Evolutionary conservation across 2,797 vertebrate species (phyloP).

Genomic region (Mormyrops boulengeri): DNA sequence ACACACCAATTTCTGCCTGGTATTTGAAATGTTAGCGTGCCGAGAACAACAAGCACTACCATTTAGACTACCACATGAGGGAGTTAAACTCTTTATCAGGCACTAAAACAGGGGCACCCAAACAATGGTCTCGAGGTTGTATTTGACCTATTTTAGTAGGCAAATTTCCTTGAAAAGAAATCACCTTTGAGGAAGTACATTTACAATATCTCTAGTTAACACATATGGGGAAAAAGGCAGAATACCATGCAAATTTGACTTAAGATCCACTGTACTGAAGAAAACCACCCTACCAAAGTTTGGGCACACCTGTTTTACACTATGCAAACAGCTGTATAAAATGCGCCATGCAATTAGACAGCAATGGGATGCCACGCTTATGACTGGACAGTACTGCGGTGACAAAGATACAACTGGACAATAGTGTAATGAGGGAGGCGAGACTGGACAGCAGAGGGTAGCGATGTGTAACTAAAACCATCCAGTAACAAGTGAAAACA

Average conservation of each 20-base stretch:
- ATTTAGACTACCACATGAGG: background rate
- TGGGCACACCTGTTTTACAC: background rate
- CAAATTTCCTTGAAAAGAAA: background rate
- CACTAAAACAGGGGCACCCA: conserved; percentile 19
- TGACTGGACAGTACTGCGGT: background rate
- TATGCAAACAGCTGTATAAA: conserved; percentile 11
- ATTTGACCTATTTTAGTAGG: background rate
- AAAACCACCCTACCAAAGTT: background rate
- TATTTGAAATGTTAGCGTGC: conserved; percentile 1
- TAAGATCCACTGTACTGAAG: background rate
- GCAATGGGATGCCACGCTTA: background rate
- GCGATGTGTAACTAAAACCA: background rate
- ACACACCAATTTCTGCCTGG: background rate
- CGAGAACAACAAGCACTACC: background rate
- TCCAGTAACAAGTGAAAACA: conserved; percentile 9
- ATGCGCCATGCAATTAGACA: conserved; percentile 14
- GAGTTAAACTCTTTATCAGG: conserved; percentile 6
- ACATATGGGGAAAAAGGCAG: background rate
- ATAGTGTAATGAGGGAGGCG: background rate
- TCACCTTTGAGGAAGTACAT: conserved; percentile 3
- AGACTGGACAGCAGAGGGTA: background rate
- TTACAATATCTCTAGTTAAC: conserved; percentile 2
- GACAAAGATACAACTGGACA: conserved; percentile 6
- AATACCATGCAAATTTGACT: conserved; percentile 11
- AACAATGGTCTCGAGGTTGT: conserved; percentile 9